phyloP scores from a whole-genome alignment of 2,888 invertebrate species.

The Terebella lapidaria region DNA sequence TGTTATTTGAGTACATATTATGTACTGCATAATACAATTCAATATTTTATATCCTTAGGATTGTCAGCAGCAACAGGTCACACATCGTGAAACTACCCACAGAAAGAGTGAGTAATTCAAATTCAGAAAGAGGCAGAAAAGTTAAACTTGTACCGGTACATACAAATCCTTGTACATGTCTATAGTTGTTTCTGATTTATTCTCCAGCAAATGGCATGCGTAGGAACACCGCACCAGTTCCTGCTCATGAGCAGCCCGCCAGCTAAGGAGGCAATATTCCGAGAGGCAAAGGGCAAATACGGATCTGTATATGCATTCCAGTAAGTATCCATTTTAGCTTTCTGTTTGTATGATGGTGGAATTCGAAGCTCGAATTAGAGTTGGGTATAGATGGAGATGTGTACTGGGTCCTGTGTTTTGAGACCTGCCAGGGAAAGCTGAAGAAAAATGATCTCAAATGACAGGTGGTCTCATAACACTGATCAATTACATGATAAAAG shows the following conservation, averaged over 20 bases:
- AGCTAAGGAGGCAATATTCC: conserved; percentile 41
- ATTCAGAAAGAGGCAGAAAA: neutral
- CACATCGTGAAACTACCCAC: conserved; percentile 44
- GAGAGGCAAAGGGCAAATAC: conserved; percentile 30
- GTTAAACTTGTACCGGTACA: neutral
- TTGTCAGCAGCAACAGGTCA: conserved; percentile 46
- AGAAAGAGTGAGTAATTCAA: conserved; percentile 28
- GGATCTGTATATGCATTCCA: conserved; percentile 49
- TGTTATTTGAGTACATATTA: no score
- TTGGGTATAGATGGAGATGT: neutral
- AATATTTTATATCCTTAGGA: conserved; percentile 30
- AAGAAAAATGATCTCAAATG: no score
- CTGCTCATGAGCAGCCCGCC: conserved; percentile 42
- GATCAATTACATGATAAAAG: no score
- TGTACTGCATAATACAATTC: no score
- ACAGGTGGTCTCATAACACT: no score
- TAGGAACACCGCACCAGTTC: conserved; percentile 48
- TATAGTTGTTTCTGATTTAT: no score
- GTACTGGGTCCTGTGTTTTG: no score
- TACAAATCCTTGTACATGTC: no score
- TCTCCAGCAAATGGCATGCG: conserved; percentile 37
- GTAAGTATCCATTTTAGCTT: conserved; percentile 27
- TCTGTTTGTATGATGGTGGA: neutral
- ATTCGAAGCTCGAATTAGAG: neutral
- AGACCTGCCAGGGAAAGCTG: no score